Percentiles rank a stretch among this genome's conserved stretches.
phyloP scores from a whole-genome alignment of 2,113 vertebrate species.

The Cavia porcellus region DNA sequence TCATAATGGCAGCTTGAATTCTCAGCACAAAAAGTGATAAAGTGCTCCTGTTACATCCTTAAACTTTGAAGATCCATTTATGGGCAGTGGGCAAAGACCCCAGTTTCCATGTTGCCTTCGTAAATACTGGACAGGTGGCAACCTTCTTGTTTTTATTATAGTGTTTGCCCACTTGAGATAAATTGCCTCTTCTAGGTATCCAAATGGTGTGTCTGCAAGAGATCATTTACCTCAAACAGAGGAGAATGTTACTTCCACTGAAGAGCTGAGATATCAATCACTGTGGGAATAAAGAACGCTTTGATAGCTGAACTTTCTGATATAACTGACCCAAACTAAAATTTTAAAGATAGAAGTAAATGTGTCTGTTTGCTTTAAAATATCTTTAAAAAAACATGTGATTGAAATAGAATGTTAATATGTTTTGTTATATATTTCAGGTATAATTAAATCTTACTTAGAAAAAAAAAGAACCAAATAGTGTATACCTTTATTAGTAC shows the following conservation, averaged over 20 bases:
- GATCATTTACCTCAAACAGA: slow-evolving; percentile 85
- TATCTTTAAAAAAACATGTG: background rate
- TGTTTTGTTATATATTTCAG: slow-evolving; percentile 55
- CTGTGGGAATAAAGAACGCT: slow-evolving; percentile 44
- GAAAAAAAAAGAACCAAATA: slow-evolving; percentile 38
- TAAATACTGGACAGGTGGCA: slow-evolving; percentile 82
- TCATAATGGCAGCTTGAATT: background rate
- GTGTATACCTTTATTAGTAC: background rate
- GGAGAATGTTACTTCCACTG: slow-evolving; percentile 68
- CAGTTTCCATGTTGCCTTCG: slow-evolving; percentile 62
- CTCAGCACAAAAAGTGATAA: slow-evolving; percentile 9
- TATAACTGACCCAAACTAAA: slow-evolving; percentile 26
- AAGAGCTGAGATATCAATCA: slow-evolving; percentile 77
- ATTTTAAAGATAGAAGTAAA: slow-evolving; percentile 61
- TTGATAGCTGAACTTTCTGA: slow-evolving; percentile 48
- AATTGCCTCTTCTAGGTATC: slow-evolving; percentile 79
- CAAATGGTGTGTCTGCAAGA: slow-evolving; percentile 84
- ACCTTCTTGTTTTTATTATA: slow-evolving; percentile 78
- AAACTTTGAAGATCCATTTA: slow-evolving; percentile 63
- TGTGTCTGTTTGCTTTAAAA: slow-evolving; percentile 58
- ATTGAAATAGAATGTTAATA: slow-evolving; percentile 15
- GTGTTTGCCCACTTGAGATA: slow-evolving; percentile 80
- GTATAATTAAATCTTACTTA: slow-evolving; percentile 35
- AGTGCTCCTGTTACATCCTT: slow-evolving; percentile 18
- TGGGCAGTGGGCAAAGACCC: slow-evolving; percentile 66